These are phyloP conservation scores for Adoxophyes honmai DNA, from an alignment of 1,140 invertebrate species.

Conservation along the genomic window DNA sequence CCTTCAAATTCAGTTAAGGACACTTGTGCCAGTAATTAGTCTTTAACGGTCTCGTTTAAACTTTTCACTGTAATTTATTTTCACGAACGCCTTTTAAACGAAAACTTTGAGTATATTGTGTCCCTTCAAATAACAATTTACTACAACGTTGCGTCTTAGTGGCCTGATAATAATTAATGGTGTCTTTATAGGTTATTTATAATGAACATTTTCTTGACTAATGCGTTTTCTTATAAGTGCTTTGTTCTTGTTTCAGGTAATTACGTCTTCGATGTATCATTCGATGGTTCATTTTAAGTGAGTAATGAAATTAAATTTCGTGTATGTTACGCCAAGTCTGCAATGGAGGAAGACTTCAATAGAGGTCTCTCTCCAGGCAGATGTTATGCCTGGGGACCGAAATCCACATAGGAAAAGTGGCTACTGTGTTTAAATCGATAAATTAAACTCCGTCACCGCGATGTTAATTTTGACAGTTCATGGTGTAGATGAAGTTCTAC, in stretches of 20 bases:
- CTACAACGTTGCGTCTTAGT: slow-evolving; percentile 18
- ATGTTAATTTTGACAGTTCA: no score
- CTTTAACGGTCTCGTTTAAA: slow-evolving; percentile 22
- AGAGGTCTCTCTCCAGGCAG: no score
- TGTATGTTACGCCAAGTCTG: no score
- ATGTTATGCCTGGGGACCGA: no score
- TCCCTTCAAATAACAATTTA: slow-evolving; percentile 2
- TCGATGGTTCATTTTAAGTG: no score
- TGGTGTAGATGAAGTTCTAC: no score
- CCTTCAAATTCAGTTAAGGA: slow-evolving; percentile 17
- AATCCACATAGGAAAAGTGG: no score
- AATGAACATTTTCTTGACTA: slow-evolving; percentile 16
- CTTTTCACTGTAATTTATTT: slow-evolving; percentile 26
- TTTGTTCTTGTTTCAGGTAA: slow-evolving; percentile 29
- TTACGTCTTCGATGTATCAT: background rate
- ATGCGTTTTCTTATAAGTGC: background rate
- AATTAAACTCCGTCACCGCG: no score
- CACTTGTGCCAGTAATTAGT: slow-evolving; percentile 22
- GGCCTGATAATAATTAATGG: slow-evolving; percentile 22
- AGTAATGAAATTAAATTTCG: no score
- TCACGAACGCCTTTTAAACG: background rate
- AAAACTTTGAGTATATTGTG: background rate
- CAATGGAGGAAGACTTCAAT: no score
- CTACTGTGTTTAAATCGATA: no score
- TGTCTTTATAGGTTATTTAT: slow-evolving; percentile 19